A percentile compares a stretch with the other conserved stretches of the same genome.
These are phyloP conservation scores for Metridium senile DNA, from an alignment of 92 coral and sea anemone genomes.

Conservation along the genomic window DNA sequence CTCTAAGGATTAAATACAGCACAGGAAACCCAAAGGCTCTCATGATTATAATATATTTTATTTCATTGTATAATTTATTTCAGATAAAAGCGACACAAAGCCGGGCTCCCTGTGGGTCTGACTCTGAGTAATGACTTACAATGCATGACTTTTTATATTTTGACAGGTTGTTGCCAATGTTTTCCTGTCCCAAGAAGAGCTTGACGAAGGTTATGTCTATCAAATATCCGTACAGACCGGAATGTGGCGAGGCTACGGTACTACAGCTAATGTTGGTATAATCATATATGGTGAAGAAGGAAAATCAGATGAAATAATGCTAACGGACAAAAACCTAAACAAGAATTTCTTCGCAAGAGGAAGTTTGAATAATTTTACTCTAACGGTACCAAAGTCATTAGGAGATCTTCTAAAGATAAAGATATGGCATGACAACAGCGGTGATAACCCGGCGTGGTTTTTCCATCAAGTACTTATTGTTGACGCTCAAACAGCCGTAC, in stretches of 20 bases:
- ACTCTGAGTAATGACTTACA: too few relatives aligned
- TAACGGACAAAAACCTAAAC: constrained; percentile 61
- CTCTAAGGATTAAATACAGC: too few relatives aligned
- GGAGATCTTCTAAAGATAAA: constrained; percentile 64
- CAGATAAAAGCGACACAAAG: too few relatives aligned
- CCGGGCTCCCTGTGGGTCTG: too few relatives aligned
- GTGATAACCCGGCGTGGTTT: constrained; percentile 79
- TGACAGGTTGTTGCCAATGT: constrained; percentile 77
- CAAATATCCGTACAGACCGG: constrained; percentile 77
- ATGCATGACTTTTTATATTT: not conserved
- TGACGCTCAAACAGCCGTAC: constrained; percentile 48
- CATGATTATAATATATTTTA: too few relatives aligned
- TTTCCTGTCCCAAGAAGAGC: constrained; percentile 35
- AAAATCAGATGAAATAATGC: constrained; percentile 50
- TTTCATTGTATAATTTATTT: too few relatives aligned
- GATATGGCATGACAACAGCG: constrained; percentile 87
- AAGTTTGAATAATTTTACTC: constrained; percentile 78
- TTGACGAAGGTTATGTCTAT: constrained; percentile 58
- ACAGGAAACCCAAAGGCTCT: too few relatives aligned
- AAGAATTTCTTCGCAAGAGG: constrained; percentile 81
- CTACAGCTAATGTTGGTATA: constrained; percentile 77
- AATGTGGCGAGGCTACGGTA: constrained; percentile 88
- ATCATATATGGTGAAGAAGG: constrained; percentile 70
- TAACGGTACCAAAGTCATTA: constrained; percentile 56
- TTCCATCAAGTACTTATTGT: constrained; percentile 61